These are phyloP conservation scores for Notothenia rossii DNA, from an alignment of 2,113 vertebrate genomes.

Conservation along the genomic window DNA sequence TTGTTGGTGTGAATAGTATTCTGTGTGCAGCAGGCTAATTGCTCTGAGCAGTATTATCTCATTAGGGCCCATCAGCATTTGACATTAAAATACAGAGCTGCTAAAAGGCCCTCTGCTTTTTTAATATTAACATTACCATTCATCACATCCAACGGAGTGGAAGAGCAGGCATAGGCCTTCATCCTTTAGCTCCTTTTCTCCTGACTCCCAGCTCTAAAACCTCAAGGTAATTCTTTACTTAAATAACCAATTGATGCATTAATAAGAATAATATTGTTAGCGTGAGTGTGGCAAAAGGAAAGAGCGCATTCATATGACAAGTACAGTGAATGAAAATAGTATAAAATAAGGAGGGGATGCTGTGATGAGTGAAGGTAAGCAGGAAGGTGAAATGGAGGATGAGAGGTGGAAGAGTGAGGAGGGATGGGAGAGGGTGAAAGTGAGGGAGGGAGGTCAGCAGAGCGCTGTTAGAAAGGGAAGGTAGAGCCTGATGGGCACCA, in stretches of 20 bases:
- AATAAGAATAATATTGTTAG: slow-evolving; percentile 58
- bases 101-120: slow-evolving; percentile 82
- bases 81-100: slow-evolving; percentile 81
- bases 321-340: background rate
- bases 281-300: slow-evolving; percentile 12
- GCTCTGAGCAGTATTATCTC: slow-evolving; percentile 77
- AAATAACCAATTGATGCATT: slow-evolving; percentile 56
- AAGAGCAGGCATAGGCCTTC: slow-evolving; percentile 40
- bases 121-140: slow-evolving; percentile 77
- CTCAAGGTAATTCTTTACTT: slow-evolving; percentile 23
- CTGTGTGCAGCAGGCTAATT: slow-evolving; percentile 69
- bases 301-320: slow-evolving; percentile 11
- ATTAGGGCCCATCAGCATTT: slow-evolving; percentile 79
- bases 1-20: slow-evolving; percentile 57
- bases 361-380: slow-evolving; percentile 45
- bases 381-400: slow-evolving; percentile 58
- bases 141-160: slow-evolving; percentile 52
- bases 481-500: slow-evolving; percentile 97
- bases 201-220: slow-evolving; percentile 33
- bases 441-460: slow-evolving; percentile 94
- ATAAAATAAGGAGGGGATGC: slow-evolving; percentile 30
- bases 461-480: slow-evolving; percentile 92
- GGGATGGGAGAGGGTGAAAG: slow-evolving; percentile 52
- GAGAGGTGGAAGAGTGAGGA: slow-evolving; percentile 48
- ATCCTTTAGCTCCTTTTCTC: slow-evolving; percentile 58